Percentiles rank a stretch among this genome's conserved stretches.
These are phyloP conservation scores for Pimephales promelas DNA, from an alignment of 2,113 vertebrate species.

Conservation along the genomic window DNA sequence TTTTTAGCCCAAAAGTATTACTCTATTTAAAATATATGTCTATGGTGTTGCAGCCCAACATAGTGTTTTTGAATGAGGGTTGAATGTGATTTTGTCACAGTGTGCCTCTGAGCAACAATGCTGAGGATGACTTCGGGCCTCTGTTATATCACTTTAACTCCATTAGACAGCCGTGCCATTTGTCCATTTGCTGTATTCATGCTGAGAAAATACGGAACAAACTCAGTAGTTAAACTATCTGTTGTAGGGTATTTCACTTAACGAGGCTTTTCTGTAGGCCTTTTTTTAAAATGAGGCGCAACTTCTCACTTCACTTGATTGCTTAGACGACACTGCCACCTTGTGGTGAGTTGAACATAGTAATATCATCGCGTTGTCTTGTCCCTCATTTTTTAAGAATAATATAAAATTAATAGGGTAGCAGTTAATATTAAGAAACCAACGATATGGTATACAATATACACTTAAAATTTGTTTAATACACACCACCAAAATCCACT, in stretches of 20 bases:
- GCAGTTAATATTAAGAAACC: not conserved
- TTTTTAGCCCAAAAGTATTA: not conserved
- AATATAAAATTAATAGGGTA: not conserved
- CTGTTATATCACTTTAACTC: not conserved
- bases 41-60: not conserved
- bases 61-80: not conserved
- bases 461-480: not conserved
- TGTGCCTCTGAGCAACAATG: not conserved
- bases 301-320: not conserved
- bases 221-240: not conserved
- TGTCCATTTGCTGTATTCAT: not conserved
- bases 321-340: not conserved
- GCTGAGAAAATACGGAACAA: not conserved
- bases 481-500: not conserved
- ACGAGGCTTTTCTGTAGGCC: no score
- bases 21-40: not conserved
- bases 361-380: no score
- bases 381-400: not conserved
- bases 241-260: no score
- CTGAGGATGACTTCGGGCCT: not conserved
- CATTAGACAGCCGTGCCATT: not conserved
- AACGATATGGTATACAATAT: not conserved
- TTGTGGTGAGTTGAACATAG: not conserved
- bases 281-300: not conserved
- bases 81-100: slow-evolving; percentile 16